Base-by-base conservation (phyloP, 1,140 invertebrate genomes). In the Drosophila funebris region DNA sequence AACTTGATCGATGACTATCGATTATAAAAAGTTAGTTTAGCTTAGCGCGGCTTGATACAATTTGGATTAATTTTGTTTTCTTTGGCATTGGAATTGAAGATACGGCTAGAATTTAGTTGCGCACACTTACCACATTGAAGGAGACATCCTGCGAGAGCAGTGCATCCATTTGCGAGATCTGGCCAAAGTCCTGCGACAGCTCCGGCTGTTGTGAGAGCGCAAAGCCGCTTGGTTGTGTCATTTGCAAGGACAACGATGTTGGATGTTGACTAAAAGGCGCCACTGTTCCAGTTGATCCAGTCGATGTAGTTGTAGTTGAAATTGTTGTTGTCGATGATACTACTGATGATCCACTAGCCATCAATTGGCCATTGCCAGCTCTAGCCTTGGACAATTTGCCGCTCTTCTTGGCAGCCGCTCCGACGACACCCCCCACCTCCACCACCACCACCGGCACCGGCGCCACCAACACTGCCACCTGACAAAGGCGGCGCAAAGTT, bases 151-250 rank as follows among this genome's bases (percentile, higher is more conserved):
- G 97, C 3, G 97, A 99, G 73, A 99, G 93, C 66, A 99, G 94
- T 41, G 97, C 97, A 90, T 99, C 98, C 93, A 97, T 97, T 92
- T 98, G 97, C 24, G 97, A 98, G 81, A 97, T 97, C 91, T 97
- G 97, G 73, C 98, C 97, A 71, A 96, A 96, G 92, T 99, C 97
- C 93, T 98, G 96, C 43, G 96, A 96, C 27, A 97, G 93, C 87
- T 97, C 96, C 0, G 96, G 95, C 90, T 97, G 96, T 18, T 97
- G 96, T 0, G 96, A 96, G 76, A 96, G 93, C 46, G 92, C 92
- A 91, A 94, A 92, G 46, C 95, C 93, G 46, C 95, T 92, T 37
- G 95, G 94, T 87, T 96, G 94, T 0, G 94, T 94, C 91, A 95
- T 95, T 13, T 94, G 93, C 87, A 96, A 95, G 11, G 95, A 88